Conservation (phyloP, 2,797 vertebrate genomes). For the Hapalemur alaotrensis region DNA sequence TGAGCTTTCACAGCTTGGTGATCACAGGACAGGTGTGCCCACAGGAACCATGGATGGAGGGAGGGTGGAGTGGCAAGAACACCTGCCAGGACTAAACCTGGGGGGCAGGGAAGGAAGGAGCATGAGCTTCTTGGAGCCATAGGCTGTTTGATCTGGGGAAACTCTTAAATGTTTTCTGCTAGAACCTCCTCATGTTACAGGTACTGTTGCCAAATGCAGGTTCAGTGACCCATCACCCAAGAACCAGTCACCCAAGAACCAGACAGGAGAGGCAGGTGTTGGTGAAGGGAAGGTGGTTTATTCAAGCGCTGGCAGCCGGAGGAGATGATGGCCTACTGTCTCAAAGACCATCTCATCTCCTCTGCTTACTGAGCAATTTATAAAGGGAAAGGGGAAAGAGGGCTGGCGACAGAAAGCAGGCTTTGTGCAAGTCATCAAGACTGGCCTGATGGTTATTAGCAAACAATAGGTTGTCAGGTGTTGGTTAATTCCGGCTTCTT, state of each 20-base stretch:
- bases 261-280: too few species aligned
- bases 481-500: not conserved
- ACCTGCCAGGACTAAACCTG: fast-evolving
- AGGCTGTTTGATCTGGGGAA: not conserved
- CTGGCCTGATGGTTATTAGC: not conserved
- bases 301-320: not conserved
- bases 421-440: not conserved
- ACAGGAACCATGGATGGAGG: not conserved
- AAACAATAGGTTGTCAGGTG: not conserved
- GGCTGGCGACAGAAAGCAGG: not conserved
- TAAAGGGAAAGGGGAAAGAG: not conserved
- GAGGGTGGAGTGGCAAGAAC: not conserved
- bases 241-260: too few species aligned
- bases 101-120: not conserved
- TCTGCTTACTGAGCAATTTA: not conserved
- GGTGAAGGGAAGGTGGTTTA: not conserved
- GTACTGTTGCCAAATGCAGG: not conserved
- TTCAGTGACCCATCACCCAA: too few species aligned
- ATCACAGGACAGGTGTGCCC: not conserved
- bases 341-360: not conserved
- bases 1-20: not conserved
- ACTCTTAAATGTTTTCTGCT: not conserved
- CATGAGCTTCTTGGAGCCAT: not conserved
- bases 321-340: not conserved
- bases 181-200: not conserved